Conservation (phyloP, 2,888 invertebrate genomes). For the Yponomeuta evonymella region DNA sequence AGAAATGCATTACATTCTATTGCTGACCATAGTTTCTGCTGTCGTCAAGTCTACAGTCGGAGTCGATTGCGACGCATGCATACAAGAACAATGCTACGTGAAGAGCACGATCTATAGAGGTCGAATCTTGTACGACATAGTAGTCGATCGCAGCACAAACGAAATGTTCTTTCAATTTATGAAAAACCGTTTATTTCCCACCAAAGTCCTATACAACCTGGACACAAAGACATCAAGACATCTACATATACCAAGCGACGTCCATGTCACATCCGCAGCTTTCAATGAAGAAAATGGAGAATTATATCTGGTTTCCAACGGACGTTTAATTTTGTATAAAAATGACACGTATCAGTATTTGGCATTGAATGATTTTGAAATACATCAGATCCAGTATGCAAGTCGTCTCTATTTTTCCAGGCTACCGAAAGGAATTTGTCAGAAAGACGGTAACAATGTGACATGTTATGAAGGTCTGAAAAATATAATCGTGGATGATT, state of each 20-base stretch:
- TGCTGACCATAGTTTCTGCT: not conserved
- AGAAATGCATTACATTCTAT: too few species aligned
- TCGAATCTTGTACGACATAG: not conserved
- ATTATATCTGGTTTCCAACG: not conserved
- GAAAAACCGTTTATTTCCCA: too few species aligned
- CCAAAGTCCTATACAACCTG: too few species aligned
- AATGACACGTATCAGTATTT: not conserved
- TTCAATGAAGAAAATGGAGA: not conserved
- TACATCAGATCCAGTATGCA: not conserved
- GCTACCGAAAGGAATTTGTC: not conserved
- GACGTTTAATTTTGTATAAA: not conserved
- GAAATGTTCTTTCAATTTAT: conserved; percentile 2
- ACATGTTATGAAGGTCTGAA: not conserved
- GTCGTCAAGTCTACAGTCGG: not conserved
- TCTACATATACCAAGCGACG: too few species aligned
- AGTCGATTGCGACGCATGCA: not conserved
- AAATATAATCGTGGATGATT: not conserved
- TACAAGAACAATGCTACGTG: not conserved
- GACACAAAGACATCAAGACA: not conserved
- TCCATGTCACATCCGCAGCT: not conserved
- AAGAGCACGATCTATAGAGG: not conserved
- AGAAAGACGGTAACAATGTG: too few species aligned
- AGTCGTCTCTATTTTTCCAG: not conserved
- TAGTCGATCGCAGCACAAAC: not conserved
- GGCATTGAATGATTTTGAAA: not conserved